Percentiles rank a stretch among this genome's conserved stretches.
phyloP scores from a whole-genome alignment of 2,113 vertebrate species.

The Crotophaga sulcirostris region DNA sequence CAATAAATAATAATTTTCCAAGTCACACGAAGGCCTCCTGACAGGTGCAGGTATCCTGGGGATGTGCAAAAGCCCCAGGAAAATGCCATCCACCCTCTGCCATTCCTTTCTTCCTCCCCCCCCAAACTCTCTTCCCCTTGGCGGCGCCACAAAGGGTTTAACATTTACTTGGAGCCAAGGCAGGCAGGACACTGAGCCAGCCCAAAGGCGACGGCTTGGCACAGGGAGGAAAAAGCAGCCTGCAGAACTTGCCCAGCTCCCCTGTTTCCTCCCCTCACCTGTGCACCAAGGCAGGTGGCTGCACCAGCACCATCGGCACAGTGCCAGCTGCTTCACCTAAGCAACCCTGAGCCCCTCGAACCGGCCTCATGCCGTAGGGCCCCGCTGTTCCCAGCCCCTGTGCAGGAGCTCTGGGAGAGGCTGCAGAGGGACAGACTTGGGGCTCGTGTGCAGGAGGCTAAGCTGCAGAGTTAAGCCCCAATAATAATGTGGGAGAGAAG shows the following conservation, averaged over 20 bases:
- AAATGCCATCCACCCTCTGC: constrained; percentile 37
- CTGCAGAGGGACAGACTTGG: not conserved
- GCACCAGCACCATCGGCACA: not conserved
- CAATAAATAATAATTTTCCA: constrained; percentile 12
- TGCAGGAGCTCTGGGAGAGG: rapidly evolving
- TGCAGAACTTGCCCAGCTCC: not conserved
- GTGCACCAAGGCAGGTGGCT: not conserved
- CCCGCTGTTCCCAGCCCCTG: rapidly evolving
- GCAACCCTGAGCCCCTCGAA: not conserved
- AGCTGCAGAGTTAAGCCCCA: rapidly evolving
- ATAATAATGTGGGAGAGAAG: not conserved
- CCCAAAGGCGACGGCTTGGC: constrained; percentile 42
- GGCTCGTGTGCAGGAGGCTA: rapidly evolving
- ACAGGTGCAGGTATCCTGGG: constrained; percentile 3
- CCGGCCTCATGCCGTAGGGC: rapidly evolving
- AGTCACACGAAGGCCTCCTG: not conserved
- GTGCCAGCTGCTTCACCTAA: not conserved
- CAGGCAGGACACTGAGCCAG: constrained; percentile 29
- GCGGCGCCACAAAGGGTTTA: not conserved
- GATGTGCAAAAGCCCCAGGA: constrained; percentile 5
- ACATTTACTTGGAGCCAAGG: constrained; percentile 23
- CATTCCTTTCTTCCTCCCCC: not conserved
- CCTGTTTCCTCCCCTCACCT: not conserved
- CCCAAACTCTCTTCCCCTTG: constrained; percentile 30
- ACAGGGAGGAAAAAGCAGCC: not conserved